These are phyloP conservation scores for Sebastes matsubarae DNA, from an alignment of 2,797 vertebrate species.

Conservation along the genomic window DNA sequence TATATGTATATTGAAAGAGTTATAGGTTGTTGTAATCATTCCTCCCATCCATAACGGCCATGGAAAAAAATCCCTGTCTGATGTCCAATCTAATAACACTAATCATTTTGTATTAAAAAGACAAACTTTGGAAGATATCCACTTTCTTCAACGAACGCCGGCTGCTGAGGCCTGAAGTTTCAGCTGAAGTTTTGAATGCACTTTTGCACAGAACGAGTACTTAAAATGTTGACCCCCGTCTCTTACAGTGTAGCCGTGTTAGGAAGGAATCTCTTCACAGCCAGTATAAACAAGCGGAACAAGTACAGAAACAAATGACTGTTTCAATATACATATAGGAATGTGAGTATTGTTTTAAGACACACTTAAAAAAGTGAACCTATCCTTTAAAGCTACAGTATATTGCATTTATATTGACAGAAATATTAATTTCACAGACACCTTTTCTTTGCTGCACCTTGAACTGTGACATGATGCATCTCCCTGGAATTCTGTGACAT, in stretches of 20 bases:
- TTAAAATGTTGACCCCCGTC: neutral
- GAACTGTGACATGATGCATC: neutral
- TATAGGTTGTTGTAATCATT: neutral
- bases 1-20: neutral
- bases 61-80: neutral
- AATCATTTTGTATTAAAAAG: neutral
- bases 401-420: neutral
- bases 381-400: neutral
- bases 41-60: too few species aligned
- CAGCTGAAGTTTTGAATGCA: neutral
- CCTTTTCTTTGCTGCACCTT: neutral
- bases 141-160: neutral
- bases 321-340: neutral
- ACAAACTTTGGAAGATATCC: neutral
- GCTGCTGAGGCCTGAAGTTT: neutral
- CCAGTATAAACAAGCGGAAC: neutral
- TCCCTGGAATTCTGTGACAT: neutral
- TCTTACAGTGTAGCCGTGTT: neutral
- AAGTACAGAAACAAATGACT: neutral
- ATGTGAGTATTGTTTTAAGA: neutral
- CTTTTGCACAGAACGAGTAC: neutral
- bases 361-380: neutral
- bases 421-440: neutral
- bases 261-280: neutral
- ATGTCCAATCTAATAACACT: neutral